Conservation (phyloP, 2,888 invertebrate genomes). For the Leucoma salicis region DNA sequence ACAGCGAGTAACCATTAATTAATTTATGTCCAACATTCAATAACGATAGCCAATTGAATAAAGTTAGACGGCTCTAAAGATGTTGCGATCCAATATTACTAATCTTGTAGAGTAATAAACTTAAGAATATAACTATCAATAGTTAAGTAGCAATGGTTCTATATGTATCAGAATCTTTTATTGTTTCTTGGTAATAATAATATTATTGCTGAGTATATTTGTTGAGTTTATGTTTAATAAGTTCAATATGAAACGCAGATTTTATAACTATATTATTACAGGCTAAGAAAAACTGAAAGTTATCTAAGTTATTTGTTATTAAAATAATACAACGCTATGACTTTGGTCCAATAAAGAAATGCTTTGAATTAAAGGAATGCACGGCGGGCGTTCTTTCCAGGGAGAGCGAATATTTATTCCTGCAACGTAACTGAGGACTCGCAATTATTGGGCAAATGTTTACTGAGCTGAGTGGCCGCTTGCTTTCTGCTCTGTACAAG, state of each 20-base stretch:
- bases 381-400: constrained; percentile 58
- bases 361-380: constrained; percentile 64
- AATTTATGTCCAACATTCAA: too few species aligned
- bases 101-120: too few species aligned
- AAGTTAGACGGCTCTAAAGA: too few species aligned
- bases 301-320: constrained; percentile 59
- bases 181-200: too few species aligned
- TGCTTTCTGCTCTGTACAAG: constrained; percentile 55
- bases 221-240: constrained; percentile 20
- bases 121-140: too few species aligned
- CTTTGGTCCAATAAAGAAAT: constrained; percentile 72
- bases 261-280: background rate
- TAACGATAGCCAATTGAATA: too few species aligned
- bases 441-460: constrained; percentile 79
- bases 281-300: constrained; percentile 13
- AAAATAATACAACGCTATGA: constrained; percentile 64
- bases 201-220: too few species aligned
- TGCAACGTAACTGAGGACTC: constrained; percentile 68
- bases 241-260: background rate
- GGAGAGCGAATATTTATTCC: constrained; percentile 68
- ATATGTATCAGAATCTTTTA: too few species aligned
- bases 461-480: constrained; percentile 65
- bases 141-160: too few species aligned
- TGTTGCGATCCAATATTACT: too few species aligned
- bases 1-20: too few species aligned